A percentile compares a stretch with the other conserved stretches of the same genome.
Evolutionary conservation across 2,113 vertebrate genomes (phyloP).

Genomic region (Cranoglanis bouderius): DNA sequence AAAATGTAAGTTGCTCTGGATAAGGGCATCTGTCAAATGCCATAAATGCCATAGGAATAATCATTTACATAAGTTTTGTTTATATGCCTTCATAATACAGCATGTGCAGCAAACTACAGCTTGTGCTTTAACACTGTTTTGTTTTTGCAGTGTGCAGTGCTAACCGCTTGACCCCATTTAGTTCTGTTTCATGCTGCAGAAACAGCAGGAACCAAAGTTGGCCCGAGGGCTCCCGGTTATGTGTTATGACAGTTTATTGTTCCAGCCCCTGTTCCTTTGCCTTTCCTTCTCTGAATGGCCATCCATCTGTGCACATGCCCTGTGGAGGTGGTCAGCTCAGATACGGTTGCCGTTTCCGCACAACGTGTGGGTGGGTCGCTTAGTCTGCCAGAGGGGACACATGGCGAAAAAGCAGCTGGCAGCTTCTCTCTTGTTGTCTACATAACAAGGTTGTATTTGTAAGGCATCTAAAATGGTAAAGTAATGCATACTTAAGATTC

Average conservation of each 20-base stretch:
- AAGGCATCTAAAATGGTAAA: neutral
- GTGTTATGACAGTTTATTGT: constrained; percentile 44
- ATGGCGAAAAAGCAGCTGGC: constrained; percentile 30
- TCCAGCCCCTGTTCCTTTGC: constrained; percentile 35
- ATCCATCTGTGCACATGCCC: constrained; percentile 48
- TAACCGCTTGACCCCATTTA: constrained; percentile 57
- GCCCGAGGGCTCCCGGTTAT: constrained; percentile 52
- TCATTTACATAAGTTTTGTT: neutral
- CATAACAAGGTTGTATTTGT: constrained; percentile 37
- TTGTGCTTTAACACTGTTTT: neutral
- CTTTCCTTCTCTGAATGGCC: constrained; percentile 52
- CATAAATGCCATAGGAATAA: no score
- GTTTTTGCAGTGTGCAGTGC: constrained; percentile 9
- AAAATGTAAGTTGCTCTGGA: no score
- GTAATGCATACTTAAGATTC: neutral
- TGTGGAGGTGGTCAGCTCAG: constrained; percentile 61
- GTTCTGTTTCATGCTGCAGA: constrained; percentile 24
- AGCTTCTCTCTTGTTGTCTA: constrained; percentile 42
- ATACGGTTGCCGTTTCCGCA: constrained; percentile 49
- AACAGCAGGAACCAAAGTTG: constrained; percentile 49
- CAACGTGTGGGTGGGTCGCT: constrained; percentile 47
- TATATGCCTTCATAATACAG: neutral
- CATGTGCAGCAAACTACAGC: neutral
- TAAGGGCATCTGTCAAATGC: no score
- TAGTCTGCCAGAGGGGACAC: constrained; percentile 46